Evolutionary conservation across 2,113 vertebrate species (phyloP), one percentile per base, ranked within the genome.

Genomic region (Notothenia rossii): DNA sequence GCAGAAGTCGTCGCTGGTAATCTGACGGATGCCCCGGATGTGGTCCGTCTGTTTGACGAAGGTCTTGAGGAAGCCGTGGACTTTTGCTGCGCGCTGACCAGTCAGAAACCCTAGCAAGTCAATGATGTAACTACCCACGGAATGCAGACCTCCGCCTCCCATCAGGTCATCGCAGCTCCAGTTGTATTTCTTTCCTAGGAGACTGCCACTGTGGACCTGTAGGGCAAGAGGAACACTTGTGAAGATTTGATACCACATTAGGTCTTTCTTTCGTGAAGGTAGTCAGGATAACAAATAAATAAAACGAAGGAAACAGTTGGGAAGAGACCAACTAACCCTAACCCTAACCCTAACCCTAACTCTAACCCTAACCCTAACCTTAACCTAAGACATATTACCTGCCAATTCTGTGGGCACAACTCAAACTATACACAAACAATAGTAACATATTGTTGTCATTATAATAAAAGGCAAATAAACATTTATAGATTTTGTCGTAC

Each of bases 151-250:
- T 0, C 98, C 98, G 0, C 98, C 98, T 3, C 98, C 98, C 98
- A 99, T 99, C 87, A 99, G 92, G 83, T 99, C 98, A 0, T 99
- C 98, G 0, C 98, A 99, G 93, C 98, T 99, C 98, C 98, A 99
- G 94, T 99, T 99, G 94, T 99, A 99, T 72, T 98, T 98, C 93
- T 98, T 98, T 62, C 98, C 98, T 75, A 99, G 94, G 29, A 99
- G 96, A 86, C 98, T 98, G 3, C 98, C 98, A 0, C 97, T 93
- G 78, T 99, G 98, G n/a, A 99, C 98, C 94, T 98, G 95, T 6
- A 59, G 46, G 55, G 14, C 18, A 81, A 40, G 36, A 40, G 7
- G 36, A 40, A 40, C 36, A 40, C 36, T 40, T 40, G 36, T 40
- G 7, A 54, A 72, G 3, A 29, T 51, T 56, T 3, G 6, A 17